phyloP scores from a whole-genome alignment of 2,888 invertebrate species.

The Euzetes globulus region DNA sequence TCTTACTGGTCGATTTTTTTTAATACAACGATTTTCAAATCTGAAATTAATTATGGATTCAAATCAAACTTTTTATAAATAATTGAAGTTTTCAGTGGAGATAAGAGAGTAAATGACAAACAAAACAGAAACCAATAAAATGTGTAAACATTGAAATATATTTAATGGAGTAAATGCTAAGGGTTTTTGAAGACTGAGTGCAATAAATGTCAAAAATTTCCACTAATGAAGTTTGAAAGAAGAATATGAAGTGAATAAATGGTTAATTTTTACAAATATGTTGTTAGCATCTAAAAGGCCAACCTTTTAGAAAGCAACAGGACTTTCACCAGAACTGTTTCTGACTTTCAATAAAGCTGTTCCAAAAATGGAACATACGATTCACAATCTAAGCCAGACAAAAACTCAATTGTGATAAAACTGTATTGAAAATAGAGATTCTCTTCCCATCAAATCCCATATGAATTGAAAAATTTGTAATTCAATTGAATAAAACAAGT shows the following conservation, averaged over 20 bases:
- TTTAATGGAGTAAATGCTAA: background rate
- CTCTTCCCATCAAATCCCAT: background rate
- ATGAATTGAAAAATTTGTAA: slow-evolving; percentile 26
- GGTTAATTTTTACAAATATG: background rate
- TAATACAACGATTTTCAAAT: too few species aligned
- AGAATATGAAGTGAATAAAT: background rate
- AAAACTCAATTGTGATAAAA: background rate
- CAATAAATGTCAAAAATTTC: background rate
- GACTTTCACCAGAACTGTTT: background rate
- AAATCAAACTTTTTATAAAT: background rate
- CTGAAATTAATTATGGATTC: too few species aligned
- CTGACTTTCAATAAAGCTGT: background rate
- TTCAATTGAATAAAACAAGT: slow-evolving; percentile 25
- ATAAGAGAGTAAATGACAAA: background rate
- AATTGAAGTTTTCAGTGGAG: background rate
- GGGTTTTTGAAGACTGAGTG: background rate
- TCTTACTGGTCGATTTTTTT: too few species aligned
- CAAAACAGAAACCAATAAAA: background rate
- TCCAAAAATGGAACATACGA: background rate
- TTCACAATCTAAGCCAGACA: background rate
- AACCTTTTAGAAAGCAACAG: background rate
- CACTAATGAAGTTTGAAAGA: background rate
- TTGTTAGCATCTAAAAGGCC: background rate
- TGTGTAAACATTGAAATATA: background rate
- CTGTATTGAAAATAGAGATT: background rate